Base-by-base conservation (phyloP, 2,797 vertebrate genomes). In the Lerista edwardsae region DNA sequence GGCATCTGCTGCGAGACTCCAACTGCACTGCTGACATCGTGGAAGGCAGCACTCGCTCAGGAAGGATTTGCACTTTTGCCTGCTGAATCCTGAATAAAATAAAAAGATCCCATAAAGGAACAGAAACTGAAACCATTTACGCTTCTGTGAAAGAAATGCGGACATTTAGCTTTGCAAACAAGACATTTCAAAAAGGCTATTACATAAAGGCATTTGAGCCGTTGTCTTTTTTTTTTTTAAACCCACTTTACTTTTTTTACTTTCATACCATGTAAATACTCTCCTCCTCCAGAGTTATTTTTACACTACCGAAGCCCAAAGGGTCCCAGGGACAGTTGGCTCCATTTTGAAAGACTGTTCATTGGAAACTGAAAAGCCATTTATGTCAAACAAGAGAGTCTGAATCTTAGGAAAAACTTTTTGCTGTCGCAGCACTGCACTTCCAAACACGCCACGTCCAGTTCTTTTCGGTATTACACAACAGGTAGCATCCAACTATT, bases 21-120 rank as follows among this genome's bases (percentile, higher is more conserved):
- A 98, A 96, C 94, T 99, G 98, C 80, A 99, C 95, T 2, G 97
- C 97, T 77, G 97, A 94, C 94, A 99, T 97, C 0, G 98, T 98
- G 80, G 97, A 97, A 21, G 98, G 97, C 89, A 99, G 96, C 88
- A 99, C 97, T 80, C 97, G 92, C 86, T 99, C 99, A 0, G 98
- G 98, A 75, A 99, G 97, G 94, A 99, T 99, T 67, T 98, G 98
- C 14, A 99, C 98, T 94, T 98, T 98, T 29, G 98, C 99, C 92
- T 98, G 97, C 91, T 97, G 97, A 92, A 99, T 98, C 87, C 99
- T 99, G 86, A 44, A 17, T 55, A 55, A 55, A 55, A 77, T 27
- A 10, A 10, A 61, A 72, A 25, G 4, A 19, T 82, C 5, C 61
- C 36, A 68, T 19, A 74, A 0, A 79, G 41, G 41, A 25, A 86